Evolutionary conservation across 2,113 vertebrate species (phyloP).

Genomic region (Xiphias gladius): DNA sequence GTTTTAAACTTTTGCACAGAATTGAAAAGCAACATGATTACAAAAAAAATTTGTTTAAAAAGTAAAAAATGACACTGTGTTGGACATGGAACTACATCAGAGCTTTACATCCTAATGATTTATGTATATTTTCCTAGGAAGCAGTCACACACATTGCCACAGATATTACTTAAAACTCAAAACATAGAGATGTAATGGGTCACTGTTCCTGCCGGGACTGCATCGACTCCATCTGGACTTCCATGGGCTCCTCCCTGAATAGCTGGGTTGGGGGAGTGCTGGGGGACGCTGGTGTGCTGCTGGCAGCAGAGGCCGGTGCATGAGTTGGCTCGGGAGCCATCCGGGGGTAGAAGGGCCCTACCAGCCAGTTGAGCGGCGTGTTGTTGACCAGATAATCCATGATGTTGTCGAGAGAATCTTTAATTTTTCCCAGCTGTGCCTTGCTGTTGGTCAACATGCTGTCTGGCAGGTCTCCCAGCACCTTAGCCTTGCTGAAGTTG

Average conservation of each 20-base stretch:
- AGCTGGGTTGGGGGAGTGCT: not conserved
- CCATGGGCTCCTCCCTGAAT: slow-evolving; percentile 20
- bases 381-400: slow-evolving; percentile 97
- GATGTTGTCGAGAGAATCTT: slow-evolving; percentile 88
- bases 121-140: not conserved
- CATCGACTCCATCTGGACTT: slow-evolving; percentile 67
- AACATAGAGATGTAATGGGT: not conserved
- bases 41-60: not conserved
- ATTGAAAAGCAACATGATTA: not conserved
- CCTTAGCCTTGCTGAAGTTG: slow-evolving; percentile 83
- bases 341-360: slow-evolving; percentile 92
- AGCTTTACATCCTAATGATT: not conserved
- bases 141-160: not conserved
- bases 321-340: rapidly evolving
- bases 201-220: slow-evolving; percentile 7
- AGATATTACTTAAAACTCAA: not conserved
- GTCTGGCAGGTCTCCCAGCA: slow-evolving; percentile 88
- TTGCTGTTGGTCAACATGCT: slow-evolving; percentile 85
- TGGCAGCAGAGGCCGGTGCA: rapidly evolving
- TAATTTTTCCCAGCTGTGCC: slow-evolving; percentile 89
- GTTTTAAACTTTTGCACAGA: not conserved
- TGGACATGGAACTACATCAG: not conserved
- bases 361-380: slow-evolving; percentile 96
- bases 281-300: slow-evolving; percentile 38
- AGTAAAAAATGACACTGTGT: slow-evolving; percentile 2